Percentiles rank a stretch among this genome's conserved stretches.
Conservation (phyloP, 2,888 invertebrate genomes). For the Ischnus inquisitorius region DNA sequence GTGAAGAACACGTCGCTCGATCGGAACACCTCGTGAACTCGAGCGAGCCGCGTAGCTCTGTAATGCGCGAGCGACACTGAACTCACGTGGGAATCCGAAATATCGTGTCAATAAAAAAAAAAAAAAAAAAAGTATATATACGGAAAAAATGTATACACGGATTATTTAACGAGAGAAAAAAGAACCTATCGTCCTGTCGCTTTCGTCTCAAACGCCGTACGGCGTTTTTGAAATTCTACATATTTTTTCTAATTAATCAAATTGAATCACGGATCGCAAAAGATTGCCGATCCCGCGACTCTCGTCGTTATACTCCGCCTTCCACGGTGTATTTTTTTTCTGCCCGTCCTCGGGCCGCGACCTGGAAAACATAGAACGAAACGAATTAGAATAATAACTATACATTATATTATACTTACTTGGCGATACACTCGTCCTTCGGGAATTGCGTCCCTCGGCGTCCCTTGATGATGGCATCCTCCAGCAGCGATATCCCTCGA, state of each 20-base stretch:
- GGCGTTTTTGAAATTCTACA: neutral
- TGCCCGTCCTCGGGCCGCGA: too few relatives aligned
- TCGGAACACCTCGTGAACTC: conserved; percentile 8
- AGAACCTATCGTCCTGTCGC: neutral
- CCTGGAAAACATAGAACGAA: too few relatives aligned
- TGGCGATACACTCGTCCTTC: too few relatives aligned
- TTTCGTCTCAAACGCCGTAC: conserved; percentile 14
- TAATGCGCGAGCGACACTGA: neutral
- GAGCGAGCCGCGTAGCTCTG: conserved; percentile 30
- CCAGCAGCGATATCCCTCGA: too few relatives aligned
- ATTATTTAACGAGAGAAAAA: too few relatives aligned
- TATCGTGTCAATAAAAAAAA: neutral
- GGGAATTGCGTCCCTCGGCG: too few relatives aligned
- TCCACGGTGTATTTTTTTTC: too few relatives aligned
- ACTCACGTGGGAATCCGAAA: neutral
- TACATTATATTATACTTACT: too few relatives aligned
- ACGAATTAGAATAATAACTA: neutral
- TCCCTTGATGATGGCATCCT: too few relatives aligned
- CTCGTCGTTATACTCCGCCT: too few relatives aligned
- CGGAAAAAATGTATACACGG: too few relatives aligned
- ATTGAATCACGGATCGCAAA: conserved; percentile 19
- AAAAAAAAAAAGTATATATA: conserved; percentile 1
- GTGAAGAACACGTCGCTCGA: conserved; percentile 53
- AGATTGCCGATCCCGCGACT: too few relatives aligned
- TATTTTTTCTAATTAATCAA: neutral